These are phyloP conservation scores for Clamator glandarius DNA, from an alignment of 2,797 vertebrate species.

Conservation along the genomic window DNA sequence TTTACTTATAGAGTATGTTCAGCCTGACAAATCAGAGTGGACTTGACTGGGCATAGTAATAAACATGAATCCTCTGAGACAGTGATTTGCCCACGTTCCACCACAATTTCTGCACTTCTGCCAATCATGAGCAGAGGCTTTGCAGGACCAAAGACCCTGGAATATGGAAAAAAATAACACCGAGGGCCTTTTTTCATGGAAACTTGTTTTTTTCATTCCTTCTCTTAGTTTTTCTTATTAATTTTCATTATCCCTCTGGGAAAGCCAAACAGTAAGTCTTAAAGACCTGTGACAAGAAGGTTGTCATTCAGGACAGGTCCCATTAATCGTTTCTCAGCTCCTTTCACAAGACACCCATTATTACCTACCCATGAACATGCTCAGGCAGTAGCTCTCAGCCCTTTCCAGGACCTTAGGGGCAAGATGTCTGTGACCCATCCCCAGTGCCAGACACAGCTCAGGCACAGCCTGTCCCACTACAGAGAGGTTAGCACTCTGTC, in stretches of 20 bases:
- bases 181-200: too few relatives aligned
- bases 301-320: not conserved
- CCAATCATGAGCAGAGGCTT: not conserved
- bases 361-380: accelerated
- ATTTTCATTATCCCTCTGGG: not conserved
- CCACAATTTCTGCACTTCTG: not conserved
- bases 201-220: not conserved
- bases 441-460: not conserved
- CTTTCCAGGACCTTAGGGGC: not conserved
- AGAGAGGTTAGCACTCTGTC: not conserved
- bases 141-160: not conserved
- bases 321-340: not conserved
- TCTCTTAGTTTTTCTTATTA: not conserved
- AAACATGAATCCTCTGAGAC: not conserved
- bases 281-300: not conserved
- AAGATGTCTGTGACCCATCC: not conserved
- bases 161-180: not conserved
- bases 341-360: not conserved
- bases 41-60: not conserved
- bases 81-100: not conserved
- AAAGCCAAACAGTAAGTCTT: not conserved
- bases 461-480: accelerated
- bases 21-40: not conserved
- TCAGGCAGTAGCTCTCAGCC: not conserved
- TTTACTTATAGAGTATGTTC: not conserved